Conservation (phyloP, 1,140 invertebrate genomes). For the Drepana arcuata region DNA sequence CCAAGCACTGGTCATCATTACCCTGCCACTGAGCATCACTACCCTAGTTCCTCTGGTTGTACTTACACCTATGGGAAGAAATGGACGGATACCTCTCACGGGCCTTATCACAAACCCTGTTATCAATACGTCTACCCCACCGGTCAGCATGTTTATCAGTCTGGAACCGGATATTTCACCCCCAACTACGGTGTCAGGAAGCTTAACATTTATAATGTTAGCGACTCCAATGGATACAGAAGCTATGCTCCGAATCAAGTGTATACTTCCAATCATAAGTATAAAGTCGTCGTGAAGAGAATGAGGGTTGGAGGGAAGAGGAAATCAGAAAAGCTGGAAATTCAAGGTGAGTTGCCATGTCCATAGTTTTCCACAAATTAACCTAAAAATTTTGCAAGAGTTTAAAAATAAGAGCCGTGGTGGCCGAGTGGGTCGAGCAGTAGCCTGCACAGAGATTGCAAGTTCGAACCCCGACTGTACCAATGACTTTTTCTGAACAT, state of each 20-base stretch:
- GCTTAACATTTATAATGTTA: neutral
- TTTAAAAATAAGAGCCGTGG: no score
- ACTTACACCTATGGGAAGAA: conserved; percentile 21
- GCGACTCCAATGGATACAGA: neutral
- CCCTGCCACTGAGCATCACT: neutral
- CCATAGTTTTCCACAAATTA: no score
- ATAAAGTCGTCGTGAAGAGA: conserved; percentile 44
- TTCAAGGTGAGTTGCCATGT: no score
- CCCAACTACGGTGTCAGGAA: conserved; percentile 6
- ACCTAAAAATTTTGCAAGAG: no score
- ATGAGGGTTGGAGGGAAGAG: conserved; percentile 20
- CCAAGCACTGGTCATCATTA: neutral
- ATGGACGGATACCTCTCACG: conserved; percentile 11
- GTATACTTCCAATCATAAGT: conserved; percentile 34
- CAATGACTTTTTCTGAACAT: no score
- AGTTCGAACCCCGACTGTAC: no score
- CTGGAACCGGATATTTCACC: neutral
- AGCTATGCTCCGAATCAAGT: conserved; percentile 34
- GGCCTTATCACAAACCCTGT: conserved; percentile 16
- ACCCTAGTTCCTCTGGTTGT: neutral
- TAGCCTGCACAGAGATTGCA: no score
- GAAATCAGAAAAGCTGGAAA: conserved; percentile 27
- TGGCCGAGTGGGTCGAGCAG: no score
- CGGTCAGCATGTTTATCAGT: conserved; percentile 6
- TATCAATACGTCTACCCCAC: conserved; percentile 17